These are phyloP conservation scores for Gadus chalcogrammus DNA, from an alignment of 2,113 vertebrate species.

Conservation along the genomic window DNA sequence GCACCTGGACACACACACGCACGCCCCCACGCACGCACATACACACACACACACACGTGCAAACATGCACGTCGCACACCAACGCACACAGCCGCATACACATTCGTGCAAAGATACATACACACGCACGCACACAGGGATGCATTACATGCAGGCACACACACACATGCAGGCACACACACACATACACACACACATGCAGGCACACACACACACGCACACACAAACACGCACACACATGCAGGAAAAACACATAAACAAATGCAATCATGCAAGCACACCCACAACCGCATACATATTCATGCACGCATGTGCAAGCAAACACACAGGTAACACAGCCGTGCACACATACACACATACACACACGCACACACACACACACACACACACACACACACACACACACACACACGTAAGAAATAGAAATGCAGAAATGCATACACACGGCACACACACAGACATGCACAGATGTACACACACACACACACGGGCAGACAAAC, in stretches of 20 bases:
- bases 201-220: slow-evolving; percentile 3
- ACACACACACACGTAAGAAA: slow-evolving; percentile 6
- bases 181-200: slow-evolving; percentile 6
- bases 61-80: too few species aligned
- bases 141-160: slow-evolving; percentile 13
- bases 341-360: slow-evolving; percentile 13
- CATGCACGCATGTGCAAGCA: slow-evolving; percentile 20
- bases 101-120: slow-evolving; percentile 4
- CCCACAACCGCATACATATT: slow-evolving; percentile 25
- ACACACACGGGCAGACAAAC: not conserved
- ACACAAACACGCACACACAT: slow-evolving; percentile 3
- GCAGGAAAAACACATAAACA: slow-evolving; percentile 3
- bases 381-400: slow-evolving; percentile 12
- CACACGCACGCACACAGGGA: not conserved
- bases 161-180: slow-evolving; percentile 6
- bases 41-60: too few species aligned
- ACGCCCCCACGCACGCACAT: slow-evolving; percentile 11
- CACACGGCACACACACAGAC: not conserved
- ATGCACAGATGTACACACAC: too few species aligned
- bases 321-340: slow-evolving; percentile 10
- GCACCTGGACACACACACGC: slow-evolving; percentile 71
- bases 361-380: slow-evolving; percentile 10
- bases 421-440: not conserved
- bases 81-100: slow-evolving; percentile 21
- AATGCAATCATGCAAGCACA: too few species aligned